Conservation (phyloP, 2,113 vertebrate species). For the Brevimyrus niger region DNA sequence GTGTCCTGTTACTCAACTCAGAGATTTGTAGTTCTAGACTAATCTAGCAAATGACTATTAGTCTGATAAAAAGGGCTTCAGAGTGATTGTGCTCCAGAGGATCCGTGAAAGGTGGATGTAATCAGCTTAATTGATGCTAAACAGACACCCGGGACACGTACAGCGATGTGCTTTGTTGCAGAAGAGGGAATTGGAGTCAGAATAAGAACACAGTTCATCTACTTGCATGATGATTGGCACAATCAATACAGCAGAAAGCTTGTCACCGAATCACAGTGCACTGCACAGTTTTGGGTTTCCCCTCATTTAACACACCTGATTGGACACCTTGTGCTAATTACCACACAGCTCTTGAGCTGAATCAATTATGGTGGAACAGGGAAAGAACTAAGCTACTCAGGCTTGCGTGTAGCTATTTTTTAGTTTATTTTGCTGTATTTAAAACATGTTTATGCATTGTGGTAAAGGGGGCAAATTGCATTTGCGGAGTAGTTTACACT, state of each 20-base stretch:
- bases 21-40: slow-evolving; percentile 20
- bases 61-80: slow-evolving; percentile 21
- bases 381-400: too few species aligned
- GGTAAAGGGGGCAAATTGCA: slow-evolving; percentile 49
- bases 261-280: background rate
- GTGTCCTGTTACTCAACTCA: slow-evolving; percentile 11
- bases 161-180: slow-evolving; percentile 19
- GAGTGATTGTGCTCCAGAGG: slow-evolving; percentile 51
- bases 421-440: background rate
- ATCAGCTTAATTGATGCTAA: slow-evolving; percentile 64
- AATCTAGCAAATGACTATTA: slow-evolving; percentile 42
- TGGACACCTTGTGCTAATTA: too few species aligned
- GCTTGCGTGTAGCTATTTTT: background rate
- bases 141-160: slow-evolving; percentile 51
- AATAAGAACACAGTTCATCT: slow-evolving; percentile 35
- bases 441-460: slow-evolving; percentile 36
- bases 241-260: slow-evolving; percentile 35
- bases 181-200: slow-evolving; percentile 14
- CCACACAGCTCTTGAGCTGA: too few species aligned
- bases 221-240: slow-evolving; percentile 50
- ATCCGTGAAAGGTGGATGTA: slow-evolving; percentile 51
- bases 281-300: too few species aligned
- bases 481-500: slow-evolving; percentile 54
- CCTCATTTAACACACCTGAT: too few species aligned
- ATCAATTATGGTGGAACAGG: too few species aligned